phyloP scores from a whole-genome alignment of 2,797 vertebrate species.

The Ispidina lecontei region DNA sequence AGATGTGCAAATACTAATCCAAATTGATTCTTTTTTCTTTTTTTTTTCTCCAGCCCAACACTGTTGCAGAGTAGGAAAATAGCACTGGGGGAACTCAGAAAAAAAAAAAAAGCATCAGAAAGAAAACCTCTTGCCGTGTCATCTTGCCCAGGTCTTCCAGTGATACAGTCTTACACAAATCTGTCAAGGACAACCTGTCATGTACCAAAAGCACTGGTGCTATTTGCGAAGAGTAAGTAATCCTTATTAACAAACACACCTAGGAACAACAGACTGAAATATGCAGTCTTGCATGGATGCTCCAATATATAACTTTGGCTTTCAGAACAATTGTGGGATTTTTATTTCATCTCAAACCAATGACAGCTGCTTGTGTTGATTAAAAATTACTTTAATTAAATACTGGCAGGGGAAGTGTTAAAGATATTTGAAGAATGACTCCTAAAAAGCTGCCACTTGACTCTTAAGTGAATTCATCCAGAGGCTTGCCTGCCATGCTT shows the following conservation, averaged over 20 bases:
- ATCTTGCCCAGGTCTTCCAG: background rate
- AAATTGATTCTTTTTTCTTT: background rate
- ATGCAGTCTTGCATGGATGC: background rate
- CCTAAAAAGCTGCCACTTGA: background rate
- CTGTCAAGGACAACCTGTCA: rapidly evolving
- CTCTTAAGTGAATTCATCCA: background rate
- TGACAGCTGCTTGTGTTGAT: background rate
- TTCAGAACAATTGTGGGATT: background rate
- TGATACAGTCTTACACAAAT: background rate
- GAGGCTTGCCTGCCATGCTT: background rate
- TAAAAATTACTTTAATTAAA: background rate
- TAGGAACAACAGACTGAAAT: background rate
- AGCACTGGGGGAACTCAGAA: background rate
- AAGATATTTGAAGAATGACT: background rate
- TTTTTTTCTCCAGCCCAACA: background rate
- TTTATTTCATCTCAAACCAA: background rate
- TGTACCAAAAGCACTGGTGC: background rate
- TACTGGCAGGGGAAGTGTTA: background rate
- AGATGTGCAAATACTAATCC: background rate
- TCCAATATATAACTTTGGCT: background rate
- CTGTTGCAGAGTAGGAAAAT: background rate
- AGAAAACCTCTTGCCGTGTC: background rate
- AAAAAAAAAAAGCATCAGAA: background rate
- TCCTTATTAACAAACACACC: background rate
- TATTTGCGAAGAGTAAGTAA: background rate